A percentile compares a stretch with the other conserved stretches of the same genome.
Evolutionary conservation across 1,140 invertebrate species (phyloP).

Genomic region (Anagrus nilaparvatae): DNA sequence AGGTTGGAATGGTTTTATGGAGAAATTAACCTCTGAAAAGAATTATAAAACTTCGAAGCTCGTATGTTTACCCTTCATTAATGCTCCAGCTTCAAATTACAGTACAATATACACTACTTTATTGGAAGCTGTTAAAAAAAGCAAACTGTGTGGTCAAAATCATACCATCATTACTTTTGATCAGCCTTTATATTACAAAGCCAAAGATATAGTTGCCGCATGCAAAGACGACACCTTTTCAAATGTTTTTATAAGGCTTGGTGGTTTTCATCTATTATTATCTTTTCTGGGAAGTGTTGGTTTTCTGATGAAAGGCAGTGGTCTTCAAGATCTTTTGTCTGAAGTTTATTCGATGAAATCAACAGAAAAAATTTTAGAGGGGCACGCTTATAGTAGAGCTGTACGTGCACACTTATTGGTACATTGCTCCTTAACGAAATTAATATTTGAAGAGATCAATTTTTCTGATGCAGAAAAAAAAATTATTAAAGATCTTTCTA

Average conservation of each 20-base stretch:
- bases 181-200: constrained; percentile 22
- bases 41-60: background rate
- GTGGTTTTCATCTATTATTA: constrained; percentile 31
- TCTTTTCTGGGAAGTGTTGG: constrained; percentile 35
- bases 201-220: constrained; percentile 16
- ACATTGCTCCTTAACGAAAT: background rate
- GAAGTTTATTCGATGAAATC: constrained; percentile 28
- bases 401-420: constrained; percentile 27
- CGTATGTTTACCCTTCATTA: constrained; percentile 18
- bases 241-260: constrained; percentile 19
- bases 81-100: constrained; percentile 14
- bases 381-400: constrained; percentile 27
- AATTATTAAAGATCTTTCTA: background rate
- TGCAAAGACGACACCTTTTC: constrained; percentile 8
- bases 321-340: constrained; percentile 28
- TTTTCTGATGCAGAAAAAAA: background rate
- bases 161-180: constrained; percentile 29
- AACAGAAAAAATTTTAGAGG: constrained; percentile 33
- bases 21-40: background rate
- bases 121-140: constrained; percentile 12
- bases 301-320: constrained; percentile 35
- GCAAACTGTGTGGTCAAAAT: constrained; percentile 15
- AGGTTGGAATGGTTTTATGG: constrained; percentile 15
- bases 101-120: constrained; percentile 18
- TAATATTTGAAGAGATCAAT: background rate